Evolutionary conservation across 2,113 vertebrate genomes (phyloP), one percentile per base, ranked within the genome.

Genomic region (Dipodomys merriami): DNA sequence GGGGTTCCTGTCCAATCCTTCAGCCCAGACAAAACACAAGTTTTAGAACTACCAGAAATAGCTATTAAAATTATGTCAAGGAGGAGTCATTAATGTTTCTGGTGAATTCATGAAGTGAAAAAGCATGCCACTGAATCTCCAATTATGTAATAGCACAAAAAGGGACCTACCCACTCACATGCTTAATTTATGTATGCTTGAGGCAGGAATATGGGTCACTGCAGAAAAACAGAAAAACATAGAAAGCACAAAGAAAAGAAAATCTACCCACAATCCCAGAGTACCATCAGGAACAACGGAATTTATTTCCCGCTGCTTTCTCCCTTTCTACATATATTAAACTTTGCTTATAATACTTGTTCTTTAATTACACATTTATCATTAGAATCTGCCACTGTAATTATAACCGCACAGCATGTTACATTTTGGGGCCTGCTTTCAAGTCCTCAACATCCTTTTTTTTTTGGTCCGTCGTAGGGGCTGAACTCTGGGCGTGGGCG

Each of bases 171-270:
- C 78, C 64, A 78, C 33, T 22, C 77, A 62, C 60, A 64, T 78
- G 71, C 27, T 74, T 84, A 74, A 57, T 11, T 74, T 88, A 78
- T 44, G 5, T 78, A 53, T 68, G 74, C 35, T 57, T 85, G 9
- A 65, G 83, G 85, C 82, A 74, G 22, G 60, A 95, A 93, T 73
- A 67, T 53, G 18, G 86, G 88, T 93, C 95, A 91, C 5, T 80
- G 35, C 44, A 87, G 82, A 83, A 93, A 93, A 83, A 57, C 53
- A 87, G 85, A 90, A 91, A 94, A 95, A 76, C 33, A 39, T 57
- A 65, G 85, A 33, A 78, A 79, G 46, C 83, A 88, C 29, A 85
- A 78, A 27, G 68, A 79, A 93, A 88, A 92, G 33, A 9, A 91
- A 49, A 44, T 33, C 44, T 9, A 71, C 18, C 30, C n/a, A 73